Percentiles rank a stretch among this genome's conserved stretches.
Conservation (phyloP, 2,888 invertebrate species). For the Watsonalla binaria region DNA sequence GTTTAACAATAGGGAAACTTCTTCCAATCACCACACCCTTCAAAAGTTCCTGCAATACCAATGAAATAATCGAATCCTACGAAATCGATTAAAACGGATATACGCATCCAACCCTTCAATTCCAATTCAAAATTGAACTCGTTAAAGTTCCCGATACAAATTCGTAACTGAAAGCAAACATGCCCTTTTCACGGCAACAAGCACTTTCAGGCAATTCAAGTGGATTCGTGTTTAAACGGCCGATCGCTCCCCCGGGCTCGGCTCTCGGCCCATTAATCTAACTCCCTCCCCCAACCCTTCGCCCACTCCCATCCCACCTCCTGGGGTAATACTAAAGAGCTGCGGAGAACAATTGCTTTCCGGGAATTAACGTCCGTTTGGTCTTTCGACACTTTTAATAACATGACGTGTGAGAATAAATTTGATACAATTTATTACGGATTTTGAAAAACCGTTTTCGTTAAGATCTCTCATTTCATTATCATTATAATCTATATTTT, state of each 20-base stretch:
- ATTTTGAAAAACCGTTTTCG: too few relatives aligned
- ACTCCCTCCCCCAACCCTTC: slow-evolving; percentile 28
- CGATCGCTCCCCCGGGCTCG: slow-evolving; percentile 59
- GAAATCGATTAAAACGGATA: background rate
- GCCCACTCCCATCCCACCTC: slow-evolving; percentile 16
- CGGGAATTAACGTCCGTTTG: slow-evolving; percentile 34
- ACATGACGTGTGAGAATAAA: too few relatives aligned
- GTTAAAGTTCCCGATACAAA: background rate
- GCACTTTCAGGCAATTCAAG: slow-evolving; percentile 56
- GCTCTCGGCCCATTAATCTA: slow-evolving; percentile 56
- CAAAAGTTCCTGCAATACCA: too few relatives aligned
- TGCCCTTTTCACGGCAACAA: slow-evolving; percentile 18
- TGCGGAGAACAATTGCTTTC: slow-evolving; percentile 18
- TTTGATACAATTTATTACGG: too few relatives aligned
- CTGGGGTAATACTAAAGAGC: slow-evolving; percentile 18
- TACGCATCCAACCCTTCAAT: background rate
- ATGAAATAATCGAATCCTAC: slow-evolving; percentile 9
- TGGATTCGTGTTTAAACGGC: slow-evolving; percentile 57
- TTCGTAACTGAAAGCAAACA: slow-evolving; percentile 3
- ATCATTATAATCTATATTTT: too few relatives aligned
- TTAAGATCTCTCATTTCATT: too few relatives aligned
- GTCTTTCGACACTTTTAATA: too few relatives aligned
- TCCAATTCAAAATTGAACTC: slow-evolving; percentile 1
- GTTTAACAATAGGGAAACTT: too few relatives aligned
- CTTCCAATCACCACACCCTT: too few relatives aligned